These are phyloP conservation scores for Drosophila burlai DNA, from an alignment of 1,140 invertebrate genomes.

Conservation along the genomic window DNA sequence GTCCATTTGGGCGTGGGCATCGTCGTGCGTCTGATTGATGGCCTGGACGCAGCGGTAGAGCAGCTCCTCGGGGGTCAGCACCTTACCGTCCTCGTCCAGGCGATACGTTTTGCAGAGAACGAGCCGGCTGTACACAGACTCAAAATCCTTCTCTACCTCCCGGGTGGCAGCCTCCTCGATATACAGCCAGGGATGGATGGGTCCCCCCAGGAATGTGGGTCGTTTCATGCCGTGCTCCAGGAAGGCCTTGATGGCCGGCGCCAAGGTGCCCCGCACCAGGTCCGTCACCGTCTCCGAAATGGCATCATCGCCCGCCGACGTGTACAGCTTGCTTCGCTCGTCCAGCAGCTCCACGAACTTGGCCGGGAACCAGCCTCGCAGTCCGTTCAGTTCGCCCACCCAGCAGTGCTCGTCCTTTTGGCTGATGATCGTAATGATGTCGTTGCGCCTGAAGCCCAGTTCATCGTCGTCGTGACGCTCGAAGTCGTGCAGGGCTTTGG, in stretches of 20 bases:
- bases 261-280: constrained; percentile 96
- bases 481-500: constrained; percentile 96
- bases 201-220: constrained; percentile 93
- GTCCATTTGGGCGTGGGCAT: constrained; percentile 98
- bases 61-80: constrained; percentile 98
- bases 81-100: constrained; percentile 99
- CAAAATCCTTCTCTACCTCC: constrained; percentile 99
- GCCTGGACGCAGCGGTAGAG: constrained; percentile 98
- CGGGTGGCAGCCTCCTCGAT: constrained; percentile 98
- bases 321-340: constrained; percentile 98
- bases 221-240: constrained; percentile 98
- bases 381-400: constrained; percentile 99
- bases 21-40: constrained; percentile 97
- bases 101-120: constrained; percentile 99
- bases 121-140: constrained; percentile 98
- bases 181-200: constrained; percentile 99
- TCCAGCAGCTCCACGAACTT: constrained; percentile 99
- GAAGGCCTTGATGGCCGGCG: constrained; percentile 97
- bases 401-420: constrained; percentile 99
- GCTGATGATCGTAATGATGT: constrained; percentile 98
- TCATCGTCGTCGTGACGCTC: constrained; percentile 99
- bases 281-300: constrained; percentile 98
- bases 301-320: constrained; percentile 98
- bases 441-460: constrained; percentile 98
- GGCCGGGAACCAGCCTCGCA: constrained; percentile 99